These are phyloP conservation scores for Drosophila siamana DNA, from an alignment of 2,888 invertebrate species.

Conservation along the genomic window DNA sequence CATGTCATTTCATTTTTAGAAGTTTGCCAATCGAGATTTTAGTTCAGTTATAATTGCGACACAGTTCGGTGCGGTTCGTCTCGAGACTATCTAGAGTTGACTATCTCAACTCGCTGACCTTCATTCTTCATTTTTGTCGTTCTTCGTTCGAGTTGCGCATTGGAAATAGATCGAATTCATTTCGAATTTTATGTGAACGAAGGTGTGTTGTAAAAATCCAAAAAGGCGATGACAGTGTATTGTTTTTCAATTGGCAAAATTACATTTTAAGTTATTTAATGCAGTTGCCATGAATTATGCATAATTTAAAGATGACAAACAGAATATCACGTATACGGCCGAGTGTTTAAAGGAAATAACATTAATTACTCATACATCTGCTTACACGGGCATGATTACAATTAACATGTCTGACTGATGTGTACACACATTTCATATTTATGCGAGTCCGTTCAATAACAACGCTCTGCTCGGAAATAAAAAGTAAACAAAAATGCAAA, in stretches of 20 bases:
- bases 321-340: slow-evolving; percentile 41
- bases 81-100: not conserved
- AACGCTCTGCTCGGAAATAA: not conserved
- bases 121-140: no score
- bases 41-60: slow-evolving; percentile 71
- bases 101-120: slow-evolving; percentile 8
- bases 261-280: not conserved
- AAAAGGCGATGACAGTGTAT: not conserved
- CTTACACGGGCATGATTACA: not conserved
- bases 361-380: slow-evolving; percentile 17
- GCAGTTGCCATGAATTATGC: slow-evolving; percentile 13
- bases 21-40: slow-evolving; percentile 63
- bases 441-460: slow-evolving; percentile 1
- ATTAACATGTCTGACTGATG: not conserved
- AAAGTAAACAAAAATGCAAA: not conserved
- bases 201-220: slow-evolving; percentile 2
- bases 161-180: not conserved
- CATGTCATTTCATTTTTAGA: slow-evolving; percentile 76
- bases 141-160: no score
- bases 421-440: slow-evolving; percentile 4
- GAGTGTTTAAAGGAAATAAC: slow-evolving; percentile 2
- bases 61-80: slow-evolving; percentile 24
- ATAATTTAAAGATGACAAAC: not conserved
- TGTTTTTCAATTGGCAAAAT: not conserved
- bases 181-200: slow-evolving; percentile 1